A percentile compares a stretch with the other conserved stretches of the same genome.
These are phyloP conservation scores for Psammodynastes pulverulentus DNA, from an alignment of 2,113 vertebrate genomes.

Conservation along the genomic window DNA sequence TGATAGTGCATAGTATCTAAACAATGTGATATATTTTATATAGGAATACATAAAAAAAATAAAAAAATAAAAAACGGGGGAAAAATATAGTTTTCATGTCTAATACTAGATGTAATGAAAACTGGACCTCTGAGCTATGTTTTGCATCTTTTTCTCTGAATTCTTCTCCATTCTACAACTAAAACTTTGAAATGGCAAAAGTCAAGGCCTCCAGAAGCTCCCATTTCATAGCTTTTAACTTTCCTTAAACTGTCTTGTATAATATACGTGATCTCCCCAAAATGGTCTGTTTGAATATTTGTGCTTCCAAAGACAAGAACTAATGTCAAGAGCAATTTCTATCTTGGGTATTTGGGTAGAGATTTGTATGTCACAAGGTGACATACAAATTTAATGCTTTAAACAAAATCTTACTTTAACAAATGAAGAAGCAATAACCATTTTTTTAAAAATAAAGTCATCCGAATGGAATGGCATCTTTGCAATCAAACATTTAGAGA, in stretches of 20 bases:
- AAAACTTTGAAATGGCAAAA: background rate
- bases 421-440: background rate
- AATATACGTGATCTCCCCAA: background rate
- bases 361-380: background rate
- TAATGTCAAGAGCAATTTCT: background rate
- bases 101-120: background rate
- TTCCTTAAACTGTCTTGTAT: background rate
- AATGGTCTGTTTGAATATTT: background rate
- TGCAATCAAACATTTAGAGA: slow-evolving; percentile 31
- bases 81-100: background rate
- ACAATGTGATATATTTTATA: background rate
- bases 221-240: background rate
- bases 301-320: background rate
- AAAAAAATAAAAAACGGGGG: background rate
- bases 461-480: slow-evolving; percentile 24
- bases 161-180: background rate
- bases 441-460: background rate
- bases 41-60: background rate
- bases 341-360: background rate
- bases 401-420: background rate
- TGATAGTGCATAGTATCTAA: background rate
- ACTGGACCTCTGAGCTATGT: background rate
- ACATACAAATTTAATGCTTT: background rate
- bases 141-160: background rate
- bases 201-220: background rate